These are phyloP conservation scores for Blennius ocellaris DNA, from an alignment of 2,113 vertebrate genomes.

Conservation along the genomic window DNA sequence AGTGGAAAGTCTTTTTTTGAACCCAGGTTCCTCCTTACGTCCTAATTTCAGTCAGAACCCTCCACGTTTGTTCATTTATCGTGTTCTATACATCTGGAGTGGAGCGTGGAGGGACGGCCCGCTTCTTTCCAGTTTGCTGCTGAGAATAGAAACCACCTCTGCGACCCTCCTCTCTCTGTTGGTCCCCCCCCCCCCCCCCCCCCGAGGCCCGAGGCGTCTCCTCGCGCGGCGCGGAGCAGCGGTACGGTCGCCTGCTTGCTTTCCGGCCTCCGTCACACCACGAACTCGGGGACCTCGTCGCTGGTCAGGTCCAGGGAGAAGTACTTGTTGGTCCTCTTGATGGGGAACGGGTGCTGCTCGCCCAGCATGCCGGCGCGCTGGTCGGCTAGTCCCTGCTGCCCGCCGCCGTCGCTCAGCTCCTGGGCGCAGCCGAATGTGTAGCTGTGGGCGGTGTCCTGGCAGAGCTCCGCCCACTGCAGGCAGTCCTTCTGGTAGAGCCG, in stretches of 20 bases:
- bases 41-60: constrained; percentile 14
- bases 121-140: constrained; percentile 29
- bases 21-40: too few relatives aligned
- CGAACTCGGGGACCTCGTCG: constrained; percentile 96
- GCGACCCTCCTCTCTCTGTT: constrained; percentile 3
- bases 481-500: constrained; percentile 96
- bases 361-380: constrained; percentile 89
- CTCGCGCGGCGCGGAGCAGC: constrained; percentile 14
- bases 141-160: constrained; percentile 39
- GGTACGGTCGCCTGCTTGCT: constrained; percentile 14
- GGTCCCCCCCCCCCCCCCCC: constrained; percentile 55
- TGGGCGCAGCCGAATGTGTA: constrained; percentile 96
- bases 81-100: background rate
- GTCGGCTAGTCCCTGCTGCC: constrained; percentile 90
- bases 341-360: constrained; percentile 86
- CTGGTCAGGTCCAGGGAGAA: constrained; percentile 95
- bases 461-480: constrained; percentile 90
- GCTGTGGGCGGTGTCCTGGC: constrained; percentile 97
- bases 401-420: constrained; percentile 86
- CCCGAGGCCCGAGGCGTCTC: constrained; percentile 57
- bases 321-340: constrained; percentile 98
- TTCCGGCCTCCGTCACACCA: constrained; percentile 85
- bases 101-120: constrained; percentile 11
- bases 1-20: too few relatives aligned
- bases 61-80: constrained; percentile 20